Conservation (phyloP, 2,113 vertebrate species). For the Gnathonemus longibarbis region DNA sequence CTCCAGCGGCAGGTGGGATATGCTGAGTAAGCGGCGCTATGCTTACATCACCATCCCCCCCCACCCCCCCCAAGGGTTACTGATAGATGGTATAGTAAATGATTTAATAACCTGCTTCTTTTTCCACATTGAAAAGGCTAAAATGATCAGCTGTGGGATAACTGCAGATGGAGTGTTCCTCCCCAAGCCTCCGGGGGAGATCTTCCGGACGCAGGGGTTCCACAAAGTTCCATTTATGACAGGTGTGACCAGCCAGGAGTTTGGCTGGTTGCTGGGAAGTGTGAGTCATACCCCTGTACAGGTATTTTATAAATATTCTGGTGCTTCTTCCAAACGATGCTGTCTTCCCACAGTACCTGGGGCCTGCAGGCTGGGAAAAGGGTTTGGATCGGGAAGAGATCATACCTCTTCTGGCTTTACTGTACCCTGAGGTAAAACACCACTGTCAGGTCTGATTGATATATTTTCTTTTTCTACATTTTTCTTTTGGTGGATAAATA, state of each 20-base stretch:
- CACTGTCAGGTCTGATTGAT: background rate
- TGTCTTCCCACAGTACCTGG: slow-evolving; percentile 32
- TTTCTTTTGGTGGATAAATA: background rate
- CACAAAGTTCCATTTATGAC: slow-evolving; percentile 37
- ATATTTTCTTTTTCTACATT: background rate
- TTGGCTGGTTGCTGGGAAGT: slow-evolving; percentile 23
- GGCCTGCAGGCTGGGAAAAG: slow-evolving; percentile 52
- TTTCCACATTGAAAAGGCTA: slow-evolving; percentile 11
- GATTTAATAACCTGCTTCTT: background rate
- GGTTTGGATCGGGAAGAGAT: slow-evolving; percentile 49
- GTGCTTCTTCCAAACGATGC: background rate
- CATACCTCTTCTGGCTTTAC: background rate
- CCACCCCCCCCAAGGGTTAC: background rate
- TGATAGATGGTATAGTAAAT: background rate
- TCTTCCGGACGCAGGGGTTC: slow-evolving; percentile 29
- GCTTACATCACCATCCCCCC: background rate
- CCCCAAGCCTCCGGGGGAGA: slow-evolving; percentile 17
- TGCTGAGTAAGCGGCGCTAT: background rate
- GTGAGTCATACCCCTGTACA: slow-evolving; percentile 25
- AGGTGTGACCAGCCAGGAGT: slow-evolving; percentile 38
- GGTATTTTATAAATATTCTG: background rate
- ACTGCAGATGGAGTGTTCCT: slow-evolving; percentile 35
- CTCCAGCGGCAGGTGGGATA: slow-evolving; percentile 21
- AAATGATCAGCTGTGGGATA: background rate
- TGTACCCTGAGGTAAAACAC: slow-evolving; percentile 36